Conservation (phyloP, 2,113 vertebrate species). For the Oenanthe oenanthe region DNA sequence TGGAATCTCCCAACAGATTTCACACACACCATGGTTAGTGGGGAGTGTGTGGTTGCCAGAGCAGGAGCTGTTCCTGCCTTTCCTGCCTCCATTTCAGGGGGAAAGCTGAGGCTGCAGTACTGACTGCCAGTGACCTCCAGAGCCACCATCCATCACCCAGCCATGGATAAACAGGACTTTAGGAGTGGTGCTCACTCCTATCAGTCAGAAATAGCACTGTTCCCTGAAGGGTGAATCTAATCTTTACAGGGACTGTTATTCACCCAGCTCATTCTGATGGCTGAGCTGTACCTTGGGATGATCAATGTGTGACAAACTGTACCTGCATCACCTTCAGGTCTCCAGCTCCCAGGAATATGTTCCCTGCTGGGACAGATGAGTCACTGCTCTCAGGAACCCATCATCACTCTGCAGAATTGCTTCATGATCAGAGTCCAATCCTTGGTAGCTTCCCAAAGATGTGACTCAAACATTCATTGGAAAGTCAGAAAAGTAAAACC, state of each 20-base stretch:
- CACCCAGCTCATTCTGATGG: background rate
- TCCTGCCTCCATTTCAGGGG: background rate
- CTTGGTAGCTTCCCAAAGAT: background rate
- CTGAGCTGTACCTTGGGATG: background rate
- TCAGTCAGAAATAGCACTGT: accelerated
- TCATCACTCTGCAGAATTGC: background rate
- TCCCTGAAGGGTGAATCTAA: background rate
- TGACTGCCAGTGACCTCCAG: background rate
- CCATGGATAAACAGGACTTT: background rate
- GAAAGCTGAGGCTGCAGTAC: background rate
- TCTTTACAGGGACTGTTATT: background rate
- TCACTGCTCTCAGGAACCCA: background rate
- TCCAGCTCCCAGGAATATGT: background rate
- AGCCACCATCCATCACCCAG: background rate
- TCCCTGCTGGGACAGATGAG: background rate
- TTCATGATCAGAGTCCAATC: background rate
- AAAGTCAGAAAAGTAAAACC: background rate
- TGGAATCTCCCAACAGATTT: background rate
- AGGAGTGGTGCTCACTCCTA: background rate
- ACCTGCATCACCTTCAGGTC: background rate
- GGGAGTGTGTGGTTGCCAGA: background rate
- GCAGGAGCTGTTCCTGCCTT: background rate
- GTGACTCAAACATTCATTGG: background rate
- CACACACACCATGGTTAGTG: accelerated
- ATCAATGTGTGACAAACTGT: background rate